Conservation (phyloP, 2,888 invertebrate genomes). For the Opisthograptis luteolata region DNA sequence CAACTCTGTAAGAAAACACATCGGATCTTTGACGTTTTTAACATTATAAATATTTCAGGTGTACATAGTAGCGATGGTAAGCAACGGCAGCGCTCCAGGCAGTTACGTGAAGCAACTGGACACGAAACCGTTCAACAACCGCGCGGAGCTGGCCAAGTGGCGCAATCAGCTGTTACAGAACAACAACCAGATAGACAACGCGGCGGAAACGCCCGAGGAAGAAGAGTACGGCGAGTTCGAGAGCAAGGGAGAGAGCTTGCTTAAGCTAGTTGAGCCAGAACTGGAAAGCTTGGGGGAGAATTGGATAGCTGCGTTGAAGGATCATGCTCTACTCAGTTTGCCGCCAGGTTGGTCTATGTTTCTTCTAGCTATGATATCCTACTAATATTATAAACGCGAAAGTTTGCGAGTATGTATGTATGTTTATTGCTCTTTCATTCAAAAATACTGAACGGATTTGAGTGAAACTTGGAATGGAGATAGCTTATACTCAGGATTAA, state of each 20-base stretch:
- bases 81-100: constrained; percentile 88
- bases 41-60: constrained; percentile 86
- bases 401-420: too few species aligned
- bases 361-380: too few species aligned
- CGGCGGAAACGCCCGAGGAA: constrained; percentile 54
- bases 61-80: constrained; percentile 96
- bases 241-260: constrained; percentile 91
- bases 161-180: constrained; percentile 64
- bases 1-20: too few species aligned
- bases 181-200: constrained; percentile 67
- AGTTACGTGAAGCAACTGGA: constrained; percentile 81
- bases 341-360: constrained; percentile 89
- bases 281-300: constrained; percentile 95
- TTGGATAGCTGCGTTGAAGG: constrained; percentile 97
- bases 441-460: too few species aligned
- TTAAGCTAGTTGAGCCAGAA: constrained; percentile 97
- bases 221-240: constrained; percentile 90
- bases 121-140: constrained; percentile 71
- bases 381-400: too few species aligned
- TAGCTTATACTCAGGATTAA: too few species aligned
- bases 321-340: constrained; percentile 96
- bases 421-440: too few species aligned
- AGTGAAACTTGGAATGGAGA: too few species aligned
- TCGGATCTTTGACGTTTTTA: too few species aligned
- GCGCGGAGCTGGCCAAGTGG: constrained; percentile 72